Evolutionary conservation across 2,797 vertebrate genomes (phyloP), one percentile per base, ranked within the genome.

Genomic region (Sebastes paucispinis): DNA sequence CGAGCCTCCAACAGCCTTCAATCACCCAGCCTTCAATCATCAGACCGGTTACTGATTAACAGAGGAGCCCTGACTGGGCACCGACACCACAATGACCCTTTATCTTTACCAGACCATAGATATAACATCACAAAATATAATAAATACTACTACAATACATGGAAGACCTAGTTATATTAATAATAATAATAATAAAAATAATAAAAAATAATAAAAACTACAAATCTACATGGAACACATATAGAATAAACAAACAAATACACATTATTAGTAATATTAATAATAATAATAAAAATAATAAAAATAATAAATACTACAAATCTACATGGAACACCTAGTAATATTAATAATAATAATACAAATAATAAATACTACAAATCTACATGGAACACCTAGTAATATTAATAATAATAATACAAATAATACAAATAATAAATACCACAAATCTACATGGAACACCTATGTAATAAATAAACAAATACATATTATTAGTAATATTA

Each of bases 21-120:
- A 39, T 39, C 36, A 39, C 36, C 13, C 36, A 96, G 89, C 85
- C 92, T 88, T 94, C 92, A 94, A 93, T 93, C 93, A 96, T 97
- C 97, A 95, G 81, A 87, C 88, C 90, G 90, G 95, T 96, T 95
- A 94, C 94, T 92, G 92, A 85, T 96, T 96, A 96, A 96, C 95
- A 92, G 95, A 92, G 95, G 94, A 89, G 91, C 83, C 87, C 92
- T 82, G 87, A 88, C 87, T 87, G 88, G 78, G 87, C 90, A 91
- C 68, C 80, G 80, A 75, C 89, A 82, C 86, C 81, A 24, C 27
- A 39, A 63, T 34, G 60, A 67, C 83, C 60, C 73, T 75, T 79
- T 67, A 77, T 69, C 79, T 39, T 39, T 60, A 10, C 50, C 69
- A 62, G 80, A 39, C 68, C 22, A 36, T 27, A 59, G 71, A 75